A percentile compares a stretch with the other conserved stretches of the same genome.
Conservation (phyloP, 2,113 vertebrate genomes). For the Empidonax alnorum region DNA sequence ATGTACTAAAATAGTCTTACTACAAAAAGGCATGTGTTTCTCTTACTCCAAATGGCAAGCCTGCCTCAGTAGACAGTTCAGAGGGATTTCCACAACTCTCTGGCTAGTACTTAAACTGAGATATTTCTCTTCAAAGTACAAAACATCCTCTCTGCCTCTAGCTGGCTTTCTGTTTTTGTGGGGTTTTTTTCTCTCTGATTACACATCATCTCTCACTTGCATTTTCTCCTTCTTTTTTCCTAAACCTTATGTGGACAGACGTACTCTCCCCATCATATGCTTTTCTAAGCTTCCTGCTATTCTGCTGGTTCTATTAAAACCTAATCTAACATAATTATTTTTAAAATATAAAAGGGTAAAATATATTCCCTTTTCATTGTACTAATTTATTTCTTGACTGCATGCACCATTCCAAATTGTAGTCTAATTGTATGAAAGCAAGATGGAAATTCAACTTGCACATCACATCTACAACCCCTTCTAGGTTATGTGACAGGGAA, state of each 20-base stretch:
- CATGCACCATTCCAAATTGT: neutral
- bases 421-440: neutral
- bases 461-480: neutral
- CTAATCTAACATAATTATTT: slow-evolving; percentile 52
- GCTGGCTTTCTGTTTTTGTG: neutral
- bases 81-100: neutral
- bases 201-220: neutral
- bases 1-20: neutral
- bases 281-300: neutral
- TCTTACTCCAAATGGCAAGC: neutral
- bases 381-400: slow-evolving; percentile 36
- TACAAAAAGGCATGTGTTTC: neutral
- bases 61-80: neutral
- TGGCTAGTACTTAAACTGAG: neutral
- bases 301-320: slow-evolving; percentile 24
- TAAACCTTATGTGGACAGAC: neutral
- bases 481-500: neutral
- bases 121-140: neutral
- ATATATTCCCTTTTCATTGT: slow-evolving; percentile 1
- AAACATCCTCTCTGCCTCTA: neutral
- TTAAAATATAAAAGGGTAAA: slow-evolving; percentile 21
- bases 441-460: slow-evolving; percentile 7
- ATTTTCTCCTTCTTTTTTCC: neutral
- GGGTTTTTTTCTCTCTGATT: neutral
- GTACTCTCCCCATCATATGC: accelerated